Conservation (phyloP, 2,113 vertebrate species). For the Melierax canorus region DNA sequence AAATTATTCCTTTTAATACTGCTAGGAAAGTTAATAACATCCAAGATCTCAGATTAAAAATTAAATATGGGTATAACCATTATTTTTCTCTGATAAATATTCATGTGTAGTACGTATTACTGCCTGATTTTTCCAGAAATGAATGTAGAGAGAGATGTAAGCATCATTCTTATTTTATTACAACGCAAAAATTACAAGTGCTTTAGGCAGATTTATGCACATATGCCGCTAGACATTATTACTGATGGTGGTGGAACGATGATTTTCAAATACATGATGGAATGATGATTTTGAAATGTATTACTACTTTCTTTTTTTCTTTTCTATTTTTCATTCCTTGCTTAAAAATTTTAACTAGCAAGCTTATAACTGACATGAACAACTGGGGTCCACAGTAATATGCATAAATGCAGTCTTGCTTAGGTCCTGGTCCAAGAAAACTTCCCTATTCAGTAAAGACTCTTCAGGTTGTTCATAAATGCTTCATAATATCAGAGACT, state of each 20-base stretch:
- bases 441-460: background rate
- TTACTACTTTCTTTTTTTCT: background rate
- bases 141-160: background rate
- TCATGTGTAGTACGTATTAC: background rate
- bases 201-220: background rate
- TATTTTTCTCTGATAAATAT: conserved; percentile 25
- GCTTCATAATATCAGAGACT: background rate
- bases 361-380: background rate
- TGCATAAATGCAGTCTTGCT: background rate
- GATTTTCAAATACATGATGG: background rate
- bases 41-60: conserved; percentile 23
- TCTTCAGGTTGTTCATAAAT: background rate
- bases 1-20: conserved; percentile 13
- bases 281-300: background rate
- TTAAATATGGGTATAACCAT: background rate
- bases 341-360: background rate
- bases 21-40: conserved; percentile 1
- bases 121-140: background rate
- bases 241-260: background rate
- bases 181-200: background rate
- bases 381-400: background rate
- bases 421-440: background rate
- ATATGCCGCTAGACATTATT: background rate
- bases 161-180: background rate
- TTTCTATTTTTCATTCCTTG: background rate